Conservation (phyloP, 2,888 invertebrate genomes). For the Tryphoninae sp. region DNA sequence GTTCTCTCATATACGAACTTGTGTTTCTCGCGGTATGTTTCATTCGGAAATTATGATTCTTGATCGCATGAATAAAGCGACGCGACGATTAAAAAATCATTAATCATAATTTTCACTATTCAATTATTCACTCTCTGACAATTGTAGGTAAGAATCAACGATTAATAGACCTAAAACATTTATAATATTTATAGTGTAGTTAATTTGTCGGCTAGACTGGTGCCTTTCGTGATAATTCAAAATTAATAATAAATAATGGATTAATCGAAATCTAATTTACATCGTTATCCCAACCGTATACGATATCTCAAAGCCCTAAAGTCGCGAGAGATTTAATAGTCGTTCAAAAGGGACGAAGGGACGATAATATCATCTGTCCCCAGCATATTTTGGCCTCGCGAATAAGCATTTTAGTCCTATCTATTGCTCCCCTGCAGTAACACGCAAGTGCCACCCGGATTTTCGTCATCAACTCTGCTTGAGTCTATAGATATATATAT, state of each 20-base stretch:
- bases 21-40: background rate
- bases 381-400: constrained; percentile 39
- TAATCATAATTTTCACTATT: background rate
- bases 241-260: background rate
- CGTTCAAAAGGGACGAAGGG: constrained; percentile 6
- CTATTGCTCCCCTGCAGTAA: constrained; percentile 25
- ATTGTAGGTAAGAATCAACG: too few relatives aligned
- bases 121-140: background rate
- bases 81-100: background rate
- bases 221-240: background rate
- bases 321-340: constrained; percentile 28
- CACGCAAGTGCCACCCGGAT: constrained; percentile 15
- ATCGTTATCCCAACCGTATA: background rate
- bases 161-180: too few relatives aligned
- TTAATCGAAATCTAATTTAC: constrained; percentile 12
- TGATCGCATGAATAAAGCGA: background rate
- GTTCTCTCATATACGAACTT: constrained; percentile 25
- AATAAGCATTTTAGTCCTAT: constrained; percentile 42
- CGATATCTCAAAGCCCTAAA: background rate
- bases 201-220: background rate
- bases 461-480: background rate
- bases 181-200: too few relatives aligned
- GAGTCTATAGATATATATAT: background rate
- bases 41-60: background rate
- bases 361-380: constrained; percentile 27